Conservation (phyloP, 2,797 vertebrate species). For the Trachops cirrhosus region DNA sequence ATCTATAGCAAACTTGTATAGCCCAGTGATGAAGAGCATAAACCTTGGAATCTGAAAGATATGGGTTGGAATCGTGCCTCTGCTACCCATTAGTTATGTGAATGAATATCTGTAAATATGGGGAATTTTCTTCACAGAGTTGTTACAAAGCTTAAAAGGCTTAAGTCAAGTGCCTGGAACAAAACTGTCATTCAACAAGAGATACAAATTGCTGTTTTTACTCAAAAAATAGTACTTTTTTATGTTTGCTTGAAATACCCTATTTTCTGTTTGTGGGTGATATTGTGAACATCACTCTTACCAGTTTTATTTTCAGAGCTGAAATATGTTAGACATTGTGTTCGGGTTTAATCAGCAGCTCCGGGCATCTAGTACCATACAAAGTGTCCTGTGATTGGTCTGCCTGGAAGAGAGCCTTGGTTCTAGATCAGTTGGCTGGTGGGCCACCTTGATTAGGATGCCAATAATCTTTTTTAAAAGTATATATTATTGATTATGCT, state of each 20-base stretch:
- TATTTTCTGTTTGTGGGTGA: slow-evolving; percentile 4
- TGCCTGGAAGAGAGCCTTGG: neutral
- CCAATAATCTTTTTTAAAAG: neutral
- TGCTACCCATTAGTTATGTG: neutral
- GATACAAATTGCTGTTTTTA: neutral
- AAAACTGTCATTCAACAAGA: neutral
- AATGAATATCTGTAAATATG: neutral
- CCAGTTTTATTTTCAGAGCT: slow-evolving; percentile 2
- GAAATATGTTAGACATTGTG: neutral
- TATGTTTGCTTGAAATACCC: neutral
- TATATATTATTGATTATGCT: too few species aligned
- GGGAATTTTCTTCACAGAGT: neutral
- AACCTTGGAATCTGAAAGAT: neutral
- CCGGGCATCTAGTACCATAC: neutral
- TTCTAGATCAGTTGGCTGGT: neutral
- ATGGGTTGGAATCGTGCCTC: neutral
- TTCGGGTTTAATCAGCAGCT: neutral
- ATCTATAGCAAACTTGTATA: neutral
- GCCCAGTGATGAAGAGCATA: neutral
- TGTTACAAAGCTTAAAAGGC: neutral
- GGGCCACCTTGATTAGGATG: neutral
- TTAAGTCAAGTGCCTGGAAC: slow-evolving; percentile 18
- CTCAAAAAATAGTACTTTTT: neutral
- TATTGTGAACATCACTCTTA: neutral
- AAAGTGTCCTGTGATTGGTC: neutral